phyloP scores from a whole-genome alignment of 2,888 invertebrate species.

The Stratiomys singularior region DNA sequence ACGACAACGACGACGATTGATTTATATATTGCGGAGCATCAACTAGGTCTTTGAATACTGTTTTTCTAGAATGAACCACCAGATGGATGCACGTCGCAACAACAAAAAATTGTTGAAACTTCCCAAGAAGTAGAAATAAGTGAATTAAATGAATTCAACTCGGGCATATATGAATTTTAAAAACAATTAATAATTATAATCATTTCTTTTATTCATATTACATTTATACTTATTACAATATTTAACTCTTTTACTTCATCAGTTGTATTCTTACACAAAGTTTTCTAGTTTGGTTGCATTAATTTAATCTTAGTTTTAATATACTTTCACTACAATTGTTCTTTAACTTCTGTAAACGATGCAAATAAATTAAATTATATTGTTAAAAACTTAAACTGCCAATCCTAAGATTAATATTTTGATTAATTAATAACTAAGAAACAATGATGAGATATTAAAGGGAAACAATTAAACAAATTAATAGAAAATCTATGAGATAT shows the following conservation, averaged over 20 bases:
- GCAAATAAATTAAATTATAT: conserved; percentile 28
- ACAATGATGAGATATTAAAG: background rate
- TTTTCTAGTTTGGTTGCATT: conserved; percentile 2
- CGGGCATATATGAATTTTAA: no score
- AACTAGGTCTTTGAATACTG: no score
- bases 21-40: no score
- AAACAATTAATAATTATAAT: no score
- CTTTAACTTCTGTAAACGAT: conserved; percentile 22
- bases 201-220: conserved; percentile 28
- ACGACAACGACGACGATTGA: no score
- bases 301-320: conserved; percentile 15
- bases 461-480: conserved; percentile 2
- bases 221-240: conserved; percentile 30
- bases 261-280: background rate
- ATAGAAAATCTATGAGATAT: background rate
- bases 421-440: background rate
- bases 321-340: conserved; percentile 8
- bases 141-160: no score
- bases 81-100: no score
- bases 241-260: conserved; percentile 27
- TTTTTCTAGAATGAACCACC: no score
- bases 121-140: no score
- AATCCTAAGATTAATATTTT: background rate
- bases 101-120: no score
- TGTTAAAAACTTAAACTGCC: conserved; percentile 2